A percentile compares a stretch with the other conserved stretches of the same genome.
Conservation (phyloP, 2,888 invertebrate species). For the Rutpela maculata region DNA sequence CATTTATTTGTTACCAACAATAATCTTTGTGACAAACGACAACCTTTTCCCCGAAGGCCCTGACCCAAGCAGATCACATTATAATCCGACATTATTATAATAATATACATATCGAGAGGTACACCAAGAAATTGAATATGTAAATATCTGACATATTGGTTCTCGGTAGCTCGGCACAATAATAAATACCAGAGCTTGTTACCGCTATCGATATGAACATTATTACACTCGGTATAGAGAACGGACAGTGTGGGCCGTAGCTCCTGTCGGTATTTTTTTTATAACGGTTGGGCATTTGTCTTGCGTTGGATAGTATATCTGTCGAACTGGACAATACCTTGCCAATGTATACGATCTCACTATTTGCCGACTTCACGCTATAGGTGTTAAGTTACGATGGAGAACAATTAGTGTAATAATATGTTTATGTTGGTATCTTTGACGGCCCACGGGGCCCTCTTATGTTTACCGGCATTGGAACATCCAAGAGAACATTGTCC, state of each 20-base stretch:
- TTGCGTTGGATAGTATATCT: slow-evolving; percentile 68
- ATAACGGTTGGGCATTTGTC: slow-evolving; percentile 69
- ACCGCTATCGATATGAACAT: slow-evolving; percentile 68
- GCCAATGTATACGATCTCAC: slow-evolving; percentile 65
- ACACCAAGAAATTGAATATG: slow-evolving; percentile 35
- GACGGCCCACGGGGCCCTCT: slow-evolving; percentile 51
- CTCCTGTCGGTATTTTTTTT: slow-evolving; percentile 68
- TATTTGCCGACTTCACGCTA: slow-evolving; percentile 67
- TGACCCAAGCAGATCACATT: slow-evolving; percentile 10
- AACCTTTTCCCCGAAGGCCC: slow-evolving; percentile 4
- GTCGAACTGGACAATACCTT: slow-evolving; percentile 69
- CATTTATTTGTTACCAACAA: background rate
- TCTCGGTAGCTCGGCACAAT: slow-evolving; percentile 64
- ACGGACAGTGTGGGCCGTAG: slow-evolving; percentile 67
- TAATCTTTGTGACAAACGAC: background rate
- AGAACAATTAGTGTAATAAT: slow-evolving; percentile 72
- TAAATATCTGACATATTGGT: slow-evolving; percentile 65
- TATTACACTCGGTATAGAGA: slow-evolving; percentile 56
- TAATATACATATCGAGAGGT: slow-evolving; percentile 27
- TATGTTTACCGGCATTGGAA: slow-evolving; percentile 47
- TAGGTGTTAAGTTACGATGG: slow-evolving; percentile 72
- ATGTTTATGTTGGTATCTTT: slow-evolving; percentile 66
- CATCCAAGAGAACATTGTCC: slow-evolving; percentile 45
- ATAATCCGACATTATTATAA: slow-evolving; percentile 20
- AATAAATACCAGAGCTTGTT: slow-evolving; percentile 64